Base-by-base conservation (phyloP, 64 coral and sea anemone species). In the Catalaphyllia jardinei region DNA sequence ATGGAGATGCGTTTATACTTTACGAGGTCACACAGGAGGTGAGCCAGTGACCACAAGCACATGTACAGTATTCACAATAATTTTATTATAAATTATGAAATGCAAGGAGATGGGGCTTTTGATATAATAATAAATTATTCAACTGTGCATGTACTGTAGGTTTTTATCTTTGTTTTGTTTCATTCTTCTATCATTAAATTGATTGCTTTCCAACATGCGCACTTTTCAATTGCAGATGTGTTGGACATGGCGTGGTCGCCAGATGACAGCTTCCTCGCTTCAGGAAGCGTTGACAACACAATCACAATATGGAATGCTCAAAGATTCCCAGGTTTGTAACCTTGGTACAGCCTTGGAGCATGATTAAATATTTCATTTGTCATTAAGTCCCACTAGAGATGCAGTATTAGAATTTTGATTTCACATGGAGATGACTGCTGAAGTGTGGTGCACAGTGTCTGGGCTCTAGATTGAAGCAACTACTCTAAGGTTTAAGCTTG, bases 231-330 rank as follows among this genome's bases (percentile, higher is more conserved):
- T 90, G 10, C 67, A 98, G 96, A 98, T 93, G 96, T 98, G 29
- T 91, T 98, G 60, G 96, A 98, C 35, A 71, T 98, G 29, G 89
- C 93, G 10, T 98, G 96, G 96, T 98, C 96, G 35, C 96, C 96
- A 27, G 96, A 98, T 93, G 96, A 98, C 71, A 93, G 91, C 29
- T 95, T 95, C 17, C 77, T 98, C 62, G 96, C 96, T 14, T 98
- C 96, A 33, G 93, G 90, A 52, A 98, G 96, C 91, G 93, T 98
- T 83, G 96, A 98, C 77, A 98, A 98, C 25, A 98, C 77, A 22
- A 90, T 98, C 15, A 74, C 91, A 16, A 84, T 98, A 60, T 98
- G 96, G 96, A 98, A 98, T 93, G 93, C 93, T 22, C 81, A 95
- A 8, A 93, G 91, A 80, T 98, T 98, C 71, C 96, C 96, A 95